These are phyloP conservation scores for Pseudopleuronectes americanus DNA, from an alignment of 2,797 vertebrate species.

Conservation along the genomic window DNA sequence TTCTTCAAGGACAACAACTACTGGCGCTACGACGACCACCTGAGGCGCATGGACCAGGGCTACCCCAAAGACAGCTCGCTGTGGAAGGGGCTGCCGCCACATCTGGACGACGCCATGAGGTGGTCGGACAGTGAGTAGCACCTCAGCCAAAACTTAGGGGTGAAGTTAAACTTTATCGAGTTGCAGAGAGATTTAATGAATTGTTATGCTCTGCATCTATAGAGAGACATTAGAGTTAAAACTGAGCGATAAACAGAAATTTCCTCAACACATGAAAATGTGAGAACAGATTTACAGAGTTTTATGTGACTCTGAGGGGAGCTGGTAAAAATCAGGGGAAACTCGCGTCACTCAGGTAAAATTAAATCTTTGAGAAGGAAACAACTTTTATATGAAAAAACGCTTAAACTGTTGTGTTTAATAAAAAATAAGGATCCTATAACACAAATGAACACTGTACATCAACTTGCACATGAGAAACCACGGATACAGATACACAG, in stretches of 20 bases:
- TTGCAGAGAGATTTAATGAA: no score
- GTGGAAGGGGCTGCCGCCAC: constrained; percentile 92
- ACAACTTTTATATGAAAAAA: constrained; percentile 1
- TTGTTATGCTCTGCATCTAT: neutral
- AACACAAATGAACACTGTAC: neutral
- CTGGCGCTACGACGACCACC: constrained; percentile 94
- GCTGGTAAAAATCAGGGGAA: constrained; percentile 13
- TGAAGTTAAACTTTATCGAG: neutral
- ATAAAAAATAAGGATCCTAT: neutral
- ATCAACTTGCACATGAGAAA: neutral
- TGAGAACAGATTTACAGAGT: constrained; percentile 3
- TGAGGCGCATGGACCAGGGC: constrained; percentile 90
- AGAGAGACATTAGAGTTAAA: neutral
- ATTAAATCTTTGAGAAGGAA: neutral
- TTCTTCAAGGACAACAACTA: constrained; percentile 95
- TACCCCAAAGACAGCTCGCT: constrained; percentile 89
- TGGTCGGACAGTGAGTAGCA: constrained; percentile 94
- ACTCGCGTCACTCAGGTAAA: constrained; percentile 2
- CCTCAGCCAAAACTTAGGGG: neutral
- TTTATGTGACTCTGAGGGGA: constrained; percentile 15
- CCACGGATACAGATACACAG: neutral
- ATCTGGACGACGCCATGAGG: constrained; percentile 92
- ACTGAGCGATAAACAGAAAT: neutral
- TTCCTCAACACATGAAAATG: neutral
- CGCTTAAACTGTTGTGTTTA: neutral